These are phyloP conservation scores for Sinopyrophorus schimmeli DNA, from an alignment of 2,888 invertebrate species.

Conservation along the genomic window DNA sequence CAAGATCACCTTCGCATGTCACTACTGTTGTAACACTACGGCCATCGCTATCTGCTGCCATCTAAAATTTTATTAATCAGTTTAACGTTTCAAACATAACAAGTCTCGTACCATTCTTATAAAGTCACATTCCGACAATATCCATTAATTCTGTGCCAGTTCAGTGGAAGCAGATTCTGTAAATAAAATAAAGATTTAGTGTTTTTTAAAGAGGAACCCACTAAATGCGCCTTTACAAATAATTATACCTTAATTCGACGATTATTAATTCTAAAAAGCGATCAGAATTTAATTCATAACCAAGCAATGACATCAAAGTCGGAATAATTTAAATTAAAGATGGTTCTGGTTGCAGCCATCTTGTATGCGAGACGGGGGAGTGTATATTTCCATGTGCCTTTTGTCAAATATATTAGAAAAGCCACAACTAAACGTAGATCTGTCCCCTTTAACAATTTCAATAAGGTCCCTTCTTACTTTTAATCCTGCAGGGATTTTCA, in stretches of 20 bases:
- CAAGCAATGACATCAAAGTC: no score
- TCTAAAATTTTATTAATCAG: slow-evolving; percentile 50
- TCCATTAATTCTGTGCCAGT: slow-evolving; percentile 19
- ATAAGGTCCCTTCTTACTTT: no score
- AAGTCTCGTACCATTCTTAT: slow-evolving; percentile 22
- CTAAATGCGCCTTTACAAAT: no score
- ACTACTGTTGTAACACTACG: slow-evolving; percentile 78
- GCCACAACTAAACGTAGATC: no score
- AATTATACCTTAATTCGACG: no score
- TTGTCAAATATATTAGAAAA: slow-evolving; percentile 45
- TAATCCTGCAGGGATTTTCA: no score
- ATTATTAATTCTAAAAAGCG: not conserved
- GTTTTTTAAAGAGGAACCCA: no score
- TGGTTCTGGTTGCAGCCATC: slow-evolving; percentile 56
- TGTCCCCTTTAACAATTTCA: no score
- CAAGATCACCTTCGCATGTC: slow-evolving; percentile 89
- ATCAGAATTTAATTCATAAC: not conserved
- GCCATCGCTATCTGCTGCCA: slow-evolving; percentile 89
- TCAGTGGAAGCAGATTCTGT: slow-evolving; percentile 17
- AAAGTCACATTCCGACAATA: slow-evolving; percentile 21
- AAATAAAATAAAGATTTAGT: no score
- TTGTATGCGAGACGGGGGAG: slow-evolving; percentile 57
- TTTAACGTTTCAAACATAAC: not conserved
- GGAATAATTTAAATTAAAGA: slow-evolving; percentile 39
- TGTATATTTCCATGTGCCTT: slow-evolving; percentile 56